These are phyloP conservation scores for Coremacera marginata DNA, from an alignment of 2,888 invertebrate species.

Conservation along the genomic window DNA sequence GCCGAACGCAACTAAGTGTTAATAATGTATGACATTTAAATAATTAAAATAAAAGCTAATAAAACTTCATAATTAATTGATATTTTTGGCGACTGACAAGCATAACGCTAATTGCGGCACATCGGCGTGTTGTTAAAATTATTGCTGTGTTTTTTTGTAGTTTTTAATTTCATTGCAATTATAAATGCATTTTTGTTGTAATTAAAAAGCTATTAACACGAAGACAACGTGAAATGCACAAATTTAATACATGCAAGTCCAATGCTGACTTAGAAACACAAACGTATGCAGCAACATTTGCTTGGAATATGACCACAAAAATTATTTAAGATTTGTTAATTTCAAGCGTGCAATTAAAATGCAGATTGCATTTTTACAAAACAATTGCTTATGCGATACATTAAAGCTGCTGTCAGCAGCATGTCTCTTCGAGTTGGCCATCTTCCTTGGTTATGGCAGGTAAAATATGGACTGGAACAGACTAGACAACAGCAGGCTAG, in stretches of 20 bases:
- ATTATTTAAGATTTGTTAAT: slow-evolving; percentile 9
- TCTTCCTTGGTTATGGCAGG: background rate
- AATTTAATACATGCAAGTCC: background rate
- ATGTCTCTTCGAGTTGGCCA: background rate
- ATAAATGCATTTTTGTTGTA: slow-evolving; percentile 18
- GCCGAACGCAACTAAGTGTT: background rate
- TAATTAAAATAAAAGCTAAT: slow-evolving; percentile 32
- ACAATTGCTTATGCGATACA: slow-evolving; percentile 10
- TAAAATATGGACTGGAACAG: background rate
- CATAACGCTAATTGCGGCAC: slow-evolving; percentile 27
- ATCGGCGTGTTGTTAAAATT: background rate
- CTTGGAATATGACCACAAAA: background rate
- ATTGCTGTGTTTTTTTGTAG: background rate
- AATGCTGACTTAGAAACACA: background rate
- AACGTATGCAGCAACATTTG: background rate
- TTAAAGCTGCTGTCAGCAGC: slow-evolving; percentile 14
- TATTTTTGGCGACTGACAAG: slow-evolving; percentile 17
- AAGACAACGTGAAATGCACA: background rate
- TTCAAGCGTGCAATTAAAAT: slow-evolving; percentile 38
- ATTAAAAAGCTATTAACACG: slow-evolving; percentile 26
- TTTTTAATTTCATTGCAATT: slow-evolving; percentile 11
- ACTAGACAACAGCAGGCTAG: background rate
- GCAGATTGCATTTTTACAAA: slow-evolving; percentile 26
- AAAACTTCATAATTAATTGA: slow-evolving; percentile 27
- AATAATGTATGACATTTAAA: slow-evolving; percentile 6